These are phyloP conservation scores for Amia ocellicauda DNA, from an alignment of 2,113 vertebrate species.

Conservation along the genomic window DNA sequence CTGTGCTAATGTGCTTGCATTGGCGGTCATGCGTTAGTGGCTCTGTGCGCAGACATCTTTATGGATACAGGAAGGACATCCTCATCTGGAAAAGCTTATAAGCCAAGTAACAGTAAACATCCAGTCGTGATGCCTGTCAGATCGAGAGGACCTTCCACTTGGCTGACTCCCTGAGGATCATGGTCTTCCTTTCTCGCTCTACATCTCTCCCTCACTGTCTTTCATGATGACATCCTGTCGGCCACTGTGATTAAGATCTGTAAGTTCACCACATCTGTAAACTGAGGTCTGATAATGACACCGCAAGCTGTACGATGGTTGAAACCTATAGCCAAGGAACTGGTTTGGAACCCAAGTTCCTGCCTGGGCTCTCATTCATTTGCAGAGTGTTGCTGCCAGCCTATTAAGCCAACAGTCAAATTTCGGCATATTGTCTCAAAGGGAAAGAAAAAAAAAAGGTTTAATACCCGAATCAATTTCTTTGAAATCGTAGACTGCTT, in stretches of 20 bases:
- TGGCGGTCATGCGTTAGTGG: constrained; percentile 19
- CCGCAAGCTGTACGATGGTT: constrained; percentile 3
- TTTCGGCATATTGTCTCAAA: constrained; percentile 23
- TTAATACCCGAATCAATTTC: not conserved
- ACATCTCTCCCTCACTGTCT: constrained; percentile 35
- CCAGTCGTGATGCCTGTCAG: constrained; percentile 22
- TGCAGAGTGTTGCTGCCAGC: constrained; percentile 17
- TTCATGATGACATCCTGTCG: constrained; percentile 19
- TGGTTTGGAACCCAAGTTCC: constrained; percentile 18
- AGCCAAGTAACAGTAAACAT: constrained; percentile 24
- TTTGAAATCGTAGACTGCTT: constrained; percentile 36
- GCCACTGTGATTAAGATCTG: constrained; percentile 25
- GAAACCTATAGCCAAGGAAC: constrained; percentile 24
- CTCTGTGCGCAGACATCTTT: constrained; percentile 30
- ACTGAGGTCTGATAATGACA: constrained; percentile 31
- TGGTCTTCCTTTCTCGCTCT: constrained; percentile 25
- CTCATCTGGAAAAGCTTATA: constrained; percentile 23
- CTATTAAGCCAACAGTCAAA: constrained; percentile 17
- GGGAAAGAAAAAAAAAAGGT: constrained; percentile 20
- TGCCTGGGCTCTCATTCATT: constrained; percentile 12
- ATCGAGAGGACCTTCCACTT: constrained; percentile 23
- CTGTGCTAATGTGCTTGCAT: constrained; percentile 21
- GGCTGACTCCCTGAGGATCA: constrained; percentile 17
- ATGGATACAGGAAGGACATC: constrained; percentile 17
- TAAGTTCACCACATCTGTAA: constrained; percentile 24